phyloP scores from a whole-genome alignment of 2,797 vertebrate species.

The Denticeps clupeoides region DNA sequence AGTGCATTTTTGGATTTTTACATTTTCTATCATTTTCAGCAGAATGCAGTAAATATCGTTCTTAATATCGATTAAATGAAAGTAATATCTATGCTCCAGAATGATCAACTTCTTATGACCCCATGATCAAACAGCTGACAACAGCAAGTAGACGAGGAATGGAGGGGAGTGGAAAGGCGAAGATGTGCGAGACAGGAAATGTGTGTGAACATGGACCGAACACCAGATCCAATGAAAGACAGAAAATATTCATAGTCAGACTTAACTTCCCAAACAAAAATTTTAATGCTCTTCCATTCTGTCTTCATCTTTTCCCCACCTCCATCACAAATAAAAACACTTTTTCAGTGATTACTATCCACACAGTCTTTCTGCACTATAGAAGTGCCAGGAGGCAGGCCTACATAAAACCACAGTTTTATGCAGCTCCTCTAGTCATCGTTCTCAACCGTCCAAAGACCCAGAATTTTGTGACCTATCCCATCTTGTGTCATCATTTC shows the following conservation, averaged over 20 bases:
- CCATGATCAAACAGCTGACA: too few species aligned
- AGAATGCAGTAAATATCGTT: too few species aligned
- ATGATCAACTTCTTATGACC: too few species aligned
- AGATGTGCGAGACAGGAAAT: too few species aligned
- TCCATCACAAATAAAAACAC: slow-evolving; percentile 1
- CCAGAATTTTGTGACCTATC: slow-evolving; percentile 1
- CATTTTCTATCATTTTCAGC: too few species aligned
- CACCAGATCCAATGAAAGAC: too few species aligned
- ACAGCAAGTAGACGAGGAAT: too few species aligned
- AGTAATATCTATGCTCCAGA: too few species aligned
- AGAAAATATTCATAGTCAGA: background rate
- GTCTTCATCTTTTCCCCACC: background rate
- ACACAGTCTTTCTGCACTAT: background rate
- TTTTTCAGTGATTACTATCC: background rate
- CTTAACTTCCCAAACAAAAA: background rate
- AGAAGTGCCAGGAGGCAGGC: background rate
- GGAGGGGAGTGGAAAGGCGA: too few species aligned
- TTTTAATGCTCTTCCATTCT: background rate
- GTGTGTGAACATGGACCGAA: too few species aligned
- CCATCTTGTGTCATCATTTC: background rate
- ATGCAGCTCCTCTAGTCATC: background rate
- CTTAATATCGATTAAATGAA: too few species aligned
- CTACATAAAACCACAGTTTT: background rate
- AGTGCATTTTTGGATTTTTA: too few species aligned
- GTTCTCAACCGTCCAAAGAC: background rate